A percentile compares a stretch with the other conserved stretches of the same genome.
phyloP scores from a whole-genome alignment of 2,888 invertebrate genomes.

The Dioctria linearis region DNA sequence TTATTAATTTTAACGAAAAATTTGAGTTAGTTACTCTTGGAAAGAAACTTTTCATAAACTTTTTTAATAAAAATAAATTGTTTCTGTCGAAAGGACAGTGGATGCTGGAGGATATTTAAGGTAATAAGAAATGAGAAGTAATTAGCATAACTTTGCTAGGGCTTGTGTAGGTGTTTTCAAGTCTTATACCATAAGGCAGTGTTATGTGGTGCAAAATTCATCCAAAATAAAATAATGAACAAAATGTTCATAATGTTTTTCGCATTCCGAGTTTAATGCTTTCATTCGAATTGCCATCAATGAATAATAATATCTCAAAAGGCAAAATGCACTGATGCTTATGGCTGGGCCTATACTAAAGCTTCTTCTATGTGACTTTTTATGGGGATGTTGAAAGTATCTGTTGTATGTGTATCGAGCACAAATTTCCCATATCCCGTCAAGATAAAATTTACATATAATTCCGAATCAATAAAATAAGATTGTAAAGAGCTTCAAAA shows the following conservation, averaged over 20 bases:
- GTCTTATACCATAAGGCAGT: neutral
- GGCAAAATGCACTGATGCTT: slow-evolving; percentile 29
- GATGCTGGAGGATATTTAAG: neutral
- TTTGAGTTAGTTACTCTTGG: neutral
- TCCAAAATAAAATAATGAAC: neutral
- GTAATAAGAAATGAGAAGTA: neutral
- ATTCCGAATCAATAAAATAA: slow-evolving; percentile 9
- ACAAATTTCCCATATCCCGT: slow-evolving; percentile 10
- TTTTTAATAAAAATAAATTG: neutral
- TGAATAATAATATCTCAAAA: slow-evolving; percentile 27
- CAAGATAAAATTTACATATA: neutral
- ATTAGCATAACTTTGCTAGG: neutral
- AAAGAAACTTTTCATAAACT: slow-evolving; percentile 4
- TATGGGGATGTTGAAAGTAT: neutral
- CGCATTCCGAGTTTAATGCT: neutral
- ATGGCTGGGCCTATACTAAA: too few relatives aligned
- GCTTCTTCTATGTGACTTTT: too few relatives aligned
- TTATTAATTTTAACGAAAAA: too few relatives aligned
- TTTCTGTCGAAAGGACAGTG: neutral
- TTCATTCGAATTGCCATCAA: slow-evolving; percentile 28
- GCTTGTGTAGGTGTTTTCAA: neutral
- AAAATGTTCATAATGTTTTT: neutral
- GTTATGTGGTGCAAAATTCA: neutral
- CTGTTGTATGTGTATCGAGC: slow-evolving; percentile 8
- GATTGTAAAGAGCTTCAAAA: neutral